Percentiles rank a stretch among this genome's conserved stretches.
Evolutionary conservation across 2,888 invertebrate genomes (phyloP).

Genomic region (Halocaridina rubra): DNA sequence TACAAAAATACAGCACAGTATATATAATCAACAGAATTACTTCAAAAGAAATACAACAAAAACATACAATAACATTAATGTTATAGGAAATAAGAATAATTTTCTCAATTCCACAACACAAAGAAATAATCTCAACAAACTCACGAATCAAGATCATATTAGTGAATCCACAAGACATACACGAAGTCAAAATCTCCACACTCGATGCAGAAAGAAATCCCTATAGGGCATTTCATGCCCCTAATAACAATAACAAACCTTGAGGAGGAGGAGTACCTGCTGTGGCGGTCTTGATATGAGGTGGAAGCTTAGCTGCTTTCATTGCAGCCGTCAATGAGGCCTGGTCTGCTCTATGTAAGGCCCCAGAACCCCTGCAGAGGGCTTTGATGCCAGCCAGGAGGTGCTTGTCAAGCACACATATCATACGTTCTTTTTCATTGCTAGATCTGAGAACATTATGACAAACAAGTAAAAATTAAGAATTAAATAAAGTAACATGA

Average conservation of each 20-base stretch:
- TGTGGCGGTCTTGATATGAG: conserved; percentile 70
- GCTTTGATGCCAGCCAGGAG: conserved; percentile 78
- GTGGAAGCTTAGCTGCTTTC: conserved; percentile 79
- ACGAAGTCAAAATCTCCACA: background rate
- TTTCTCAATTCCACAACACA: background rate
- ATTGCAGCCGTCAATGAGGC: conserved; percentile 81
- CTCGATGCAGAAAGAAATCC: background rate
- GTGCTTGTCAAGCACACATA: conserved; percentile 68
- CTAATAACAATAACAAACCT: conserved; percentile 42
- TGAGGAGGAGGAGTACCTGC: conserved; percentile 67
- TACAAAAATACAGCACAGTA: too few species aligned
- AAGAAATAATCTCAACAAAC: background rate
- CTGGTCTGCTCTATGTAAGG: conserved; percentile 81
- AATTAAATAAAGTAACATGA: background rate
- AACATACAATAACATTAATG: too few species aligned
- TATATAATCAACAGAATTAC: too few species aligned
- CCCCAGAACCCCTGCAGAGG: conserved; percentile 78
- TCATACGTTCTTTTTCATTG: conserved; percentile 56
- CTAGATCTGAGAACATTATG: background rate
- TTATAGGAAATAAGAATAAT: too few species aligned
- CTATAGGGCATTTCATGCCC: background rate
- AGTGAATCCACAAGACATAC: background rate
- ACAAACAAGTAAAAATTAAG: background rate
- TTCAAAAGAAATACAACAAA: too few species aligned
- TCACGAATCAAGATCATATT: background rate